These are phyloP conservation scores for Tolmerus cingulatus DNA, from an alignment of 2,888 invertebrate genomes.

Conservation along the genomic window DNA sequence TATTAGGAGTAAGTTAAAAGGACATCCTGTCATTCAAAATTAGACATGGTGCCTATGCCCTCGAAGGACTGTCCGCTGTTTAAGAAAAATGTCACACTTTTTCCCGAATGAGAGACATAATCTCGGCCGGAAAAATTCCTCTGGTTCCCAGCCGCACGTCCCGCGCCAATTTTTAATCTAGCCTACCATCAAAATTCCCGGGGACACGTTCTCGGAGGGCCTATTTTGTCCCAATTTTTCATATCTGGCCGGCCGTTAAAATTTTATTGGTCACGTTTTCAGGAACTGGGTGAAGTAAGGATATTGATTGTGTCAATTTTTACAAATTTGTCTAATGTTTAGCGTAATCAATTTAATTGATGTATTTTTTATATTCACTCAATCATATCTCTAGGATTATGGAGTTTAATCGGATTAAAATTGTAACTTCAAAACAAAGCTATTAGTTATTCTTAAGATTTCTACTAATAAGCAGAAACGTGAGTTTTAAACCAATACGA, in stretches of 20 bases:
- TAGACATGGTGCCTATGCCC: neutral
- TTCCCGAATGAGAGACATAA: neutral
- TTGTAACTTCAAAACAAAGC: neutral
- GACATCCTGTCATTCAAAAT: slow-evolving; percentile 8
- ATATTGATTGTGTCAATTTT: slow-evolving; percentile 4
- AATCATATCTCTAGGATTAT: neutral
- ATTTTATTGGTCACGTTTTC: slow-evolving; percentile 19
- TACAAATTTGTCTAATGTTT: neutral
- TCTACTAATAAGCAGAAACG: no score
- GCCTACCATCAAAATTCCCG: neutral
- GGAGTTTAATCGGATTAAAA: neutral
- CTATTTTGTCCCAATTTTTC: slow-evolving; percentile 4
- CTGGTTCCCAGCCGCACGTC: neutral
- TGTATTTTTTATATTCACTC: neutral
- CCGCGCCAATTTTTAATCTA: neutral
- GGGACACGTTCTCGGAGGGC: neutral
- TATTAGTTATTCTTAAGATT: no score
- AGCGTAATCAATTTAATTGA: neutral
- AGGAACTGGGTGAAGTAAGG: neutral
- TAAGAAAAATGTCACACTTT: slow-evolving; percentile 2
- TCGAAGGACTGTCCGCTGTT: neutral
- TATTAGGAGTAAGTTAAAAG: neutral
- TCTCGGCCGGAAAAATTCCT: neutral
- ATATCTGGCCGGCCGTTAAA: neutral
- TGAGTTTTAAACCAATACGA: no score